Percentiles rank a stretch among this genome's conserved stretches.
These are phyloP conservation scores for Nyctibius bracteatus DNA, from an alignment of 2,113 vertebrate species.

Conservation along the genomic window DNA sequence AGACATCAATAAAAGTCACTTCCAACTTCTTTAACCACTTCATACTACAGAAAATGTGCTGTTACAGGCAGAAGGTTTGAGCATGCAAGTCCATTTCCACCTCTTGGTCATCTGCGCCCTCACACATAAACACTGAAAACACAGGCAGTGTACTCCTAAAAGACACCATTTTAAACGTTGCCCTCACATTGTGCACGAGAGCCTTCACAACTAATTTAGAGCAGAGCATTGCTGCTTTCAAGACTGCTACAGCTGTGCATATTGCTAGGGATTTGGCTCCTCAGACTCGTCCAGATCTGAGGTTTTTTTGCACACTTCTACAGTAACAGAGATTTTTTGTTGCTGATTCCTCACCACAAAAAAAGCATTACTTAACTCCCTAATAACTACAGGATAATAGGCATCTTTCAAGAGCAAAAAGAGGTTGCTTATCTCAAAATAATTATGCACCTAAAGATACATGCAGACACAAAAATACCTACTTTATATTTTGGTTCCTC, in stretches of 20 bases:
- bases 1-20: slow-evolving; percentile 7
- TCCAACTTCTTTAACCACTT: not conserved
- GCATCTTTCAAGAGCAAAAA: not conserved
- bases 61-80: not conserved
- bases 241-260: not conserved
- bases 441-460: not conserved
- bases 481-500: not conserved
- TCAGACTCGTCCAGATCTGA: not conserved
- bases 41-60: not conserved
- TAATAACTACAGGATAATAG: not conserved
- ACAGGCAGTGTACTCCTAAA: not conserved
- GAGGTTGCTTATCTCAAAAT: not conserved
- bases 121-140: not conserved
- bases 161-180: not conserved
- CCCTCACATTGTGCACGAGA: not conserved
- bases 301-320: not conserved
- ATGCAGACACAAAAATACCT: not conserved
- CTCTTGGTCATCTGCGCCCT: not conserved
- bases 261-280: not conserved
- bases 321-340: not conserved
- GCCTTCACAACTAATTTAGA: not conserved
- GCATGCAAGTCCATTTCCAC: not conserved
- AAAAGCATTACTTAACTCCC: slow-evolving; percentile 1
- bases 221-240: not conserved
- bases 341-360: not conserved